A percentile compares a stretch with the other conserved stretches of the same genome.
These are phyloP conservation scores for Notarius quadriscutis DNA, from an alignment of 2,113 vertebrate genomes.

Conservation along the genomic window DNA sequence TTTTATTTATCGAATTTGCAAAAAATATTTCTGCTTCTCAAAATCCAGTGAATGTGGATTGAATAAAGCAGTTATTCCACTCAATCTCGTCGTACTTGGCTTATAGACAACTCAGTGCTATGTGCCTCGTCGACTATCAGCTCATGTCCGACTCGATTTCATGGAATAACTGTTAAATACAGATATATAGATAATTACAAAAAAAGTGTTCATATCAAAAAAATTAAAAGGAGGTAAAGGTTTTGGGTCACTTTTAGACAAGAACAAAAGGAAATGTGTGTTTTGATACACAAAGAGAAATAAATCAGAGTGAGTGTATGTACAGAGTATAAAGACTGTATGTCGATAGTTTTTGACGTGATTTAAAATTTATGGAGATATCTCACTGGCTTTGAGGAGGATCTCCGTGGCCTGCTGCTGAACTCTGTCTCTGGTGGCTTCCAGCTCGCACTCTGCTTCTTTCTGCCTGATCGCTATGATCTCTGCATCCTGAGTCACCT, in stretches of 20 bases:
- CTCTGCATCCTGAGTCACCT: conserved; percentile 91
- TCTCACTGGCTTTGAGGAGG: conserved; percentile 96
- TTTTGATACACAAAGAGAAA: not conserved
- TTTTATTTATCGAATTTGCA: no score
- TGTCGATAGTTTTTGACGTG: not conserved
- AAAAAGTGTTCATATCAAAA: not conserved
- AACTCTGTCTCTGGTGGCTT: conserved; percentile 87
- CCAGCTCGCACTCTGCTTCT: conserved; percentile 92
- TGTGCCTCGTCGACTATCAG: no score
- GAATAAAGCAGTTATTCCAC: no score
- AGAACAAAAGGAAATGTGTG: not conserved
- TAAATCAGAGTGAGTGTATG: not conserved
- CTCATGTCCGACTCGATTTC: no score
- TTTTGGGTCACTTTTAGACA: not conserved
- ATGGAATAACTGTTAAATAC: no score
- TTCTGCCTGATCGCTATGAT: conserved; percentile 94
- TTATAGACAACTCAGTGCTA: no score
- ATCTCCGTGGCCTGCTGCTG: conserved; percentile 96
- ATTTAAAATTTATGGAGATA: not conserved
- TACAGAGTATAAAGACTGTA: not conserved
- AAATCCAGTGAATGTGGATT: no score
- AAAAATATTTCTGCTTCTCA: no score
- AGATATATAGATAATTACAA: not conserved
- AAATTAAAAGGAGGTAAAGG: not conserved
- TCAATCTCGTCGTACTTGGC: no score